phyloP scores from a whole-genome alignment of 2,113 vertebrate species.

The Thamnaconus septentrionalis region DNA sequence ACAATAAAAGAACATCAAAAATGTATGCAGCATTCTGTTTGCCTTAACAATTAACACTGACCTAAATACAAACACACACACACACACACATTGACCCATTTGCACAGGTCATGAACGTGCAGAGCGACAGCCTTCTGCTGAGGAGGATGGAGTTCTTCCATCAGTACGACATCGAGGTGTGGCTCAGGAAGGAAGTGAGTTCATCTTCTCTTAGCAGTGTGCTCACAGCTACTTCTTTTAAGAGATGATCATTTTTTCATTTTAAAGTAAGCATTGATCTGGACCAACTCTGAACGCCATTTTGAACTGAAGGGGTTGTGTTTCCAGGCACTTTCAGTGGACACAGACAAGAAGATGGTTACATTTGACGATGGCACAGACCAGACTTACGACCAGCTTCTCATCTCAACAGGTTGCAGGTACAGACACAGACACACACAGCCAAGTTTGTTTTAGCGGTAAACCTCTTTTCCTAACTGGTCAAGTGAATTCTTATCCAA shows the following conservation, averaged over 20 bases:
- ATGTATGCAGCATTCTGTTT: neutral
- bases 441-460: neutral
- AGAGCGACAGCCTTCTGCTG: slow-evolving; percentile 72
- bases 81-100: neutral
- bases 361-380: slow-evolving; percentile 74
- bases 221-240: neutral
- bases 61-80: neutral
- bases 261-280: neutral
- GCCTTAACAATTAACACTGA: neutral
- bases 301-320: slow-evolving; percentile 6
- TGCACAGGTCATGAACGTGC: slow-evolving; percentile 77
- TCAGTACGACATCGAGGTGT: slow-evolving; percentile 75
- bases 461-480: too few species aligned
- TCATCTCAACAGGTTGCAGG: slow-evolving; percentile 85
- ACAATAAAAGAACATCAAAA: neutral
- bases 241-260: too few species aligned
- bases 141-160: slow-evolving; percentile 78
- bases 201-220: neutral
- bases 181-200: slow-evolving; percentile 81
- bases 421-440: slow-evolving; percentile 50
- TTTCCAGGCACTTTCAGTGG: slow-evolving; percentile 74
- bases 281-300: neutral
- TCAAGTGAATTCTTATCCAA: too few species aligned
- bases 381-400: slow-evolving; percentile 79
- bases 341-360: slow-evolving; percentile 76